Evolutionary conservation across 2,113 vertebrate species (phyloP).

Genomic region (Rutilus rutilus): DNA sequence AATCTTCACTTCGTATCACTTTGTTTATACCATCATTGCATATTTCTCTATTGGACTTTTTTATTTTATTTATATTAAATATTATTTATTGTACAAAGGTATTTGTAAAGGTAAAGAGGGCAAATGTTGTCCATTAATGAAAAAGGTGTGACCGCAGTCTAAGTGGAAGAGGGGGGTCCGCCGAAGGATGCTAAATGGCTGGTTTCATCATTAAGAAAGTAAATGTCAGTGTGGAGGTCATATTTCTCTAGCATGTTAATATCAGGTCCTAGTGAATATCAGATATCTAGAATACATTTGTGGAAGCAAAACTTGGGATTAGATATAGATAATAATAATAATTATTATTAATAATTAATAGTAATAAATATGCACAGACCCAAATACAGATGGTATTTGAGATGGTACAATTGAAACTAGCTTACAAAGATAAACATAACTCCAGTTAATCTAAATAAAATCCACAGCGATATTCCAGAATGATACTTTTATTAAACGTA

Average conservation of each 20-base stretch:
- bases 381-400: background rate
- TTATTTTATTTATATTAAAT: too few species aligned
- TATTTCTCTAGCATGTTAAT: conserved; percentile 1
- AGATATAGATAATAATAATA: background rate
- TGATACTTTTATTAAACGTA: background rate
- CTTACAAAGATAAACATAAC: background rate
- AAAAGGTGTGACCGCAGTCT: too few species aligned
- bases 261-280: background rate
- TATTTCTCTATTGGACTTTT: too few species aligned
- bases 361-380: background rate
- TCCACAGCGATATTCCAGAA: background rate
- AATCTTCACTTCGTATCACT: too few species aligned
- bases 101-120: too few species aligned
- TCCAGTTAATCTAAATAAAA: background rate
- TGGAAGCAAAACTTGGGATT: background rate
- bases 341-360: too few species aligned
- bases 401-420: background rate
- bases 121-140: too few species aligned
- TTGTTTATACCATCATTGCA: too few species aligned
- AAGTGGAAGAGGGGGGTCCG: too few species aligned
- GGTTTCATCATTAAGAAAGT: background rate
- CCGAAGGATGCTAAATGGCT: too few species aligned
- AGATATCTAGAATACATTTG: background rate
- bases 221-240: conserved; percentile 5
- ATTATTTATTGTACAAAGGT: too few species aligned